Evolutionary conservation across 2,113 vertebrate species (phyloP), one percentile per base, ranked within the genome.

Genomic region (Haemorhous mexicanus): DNA sequence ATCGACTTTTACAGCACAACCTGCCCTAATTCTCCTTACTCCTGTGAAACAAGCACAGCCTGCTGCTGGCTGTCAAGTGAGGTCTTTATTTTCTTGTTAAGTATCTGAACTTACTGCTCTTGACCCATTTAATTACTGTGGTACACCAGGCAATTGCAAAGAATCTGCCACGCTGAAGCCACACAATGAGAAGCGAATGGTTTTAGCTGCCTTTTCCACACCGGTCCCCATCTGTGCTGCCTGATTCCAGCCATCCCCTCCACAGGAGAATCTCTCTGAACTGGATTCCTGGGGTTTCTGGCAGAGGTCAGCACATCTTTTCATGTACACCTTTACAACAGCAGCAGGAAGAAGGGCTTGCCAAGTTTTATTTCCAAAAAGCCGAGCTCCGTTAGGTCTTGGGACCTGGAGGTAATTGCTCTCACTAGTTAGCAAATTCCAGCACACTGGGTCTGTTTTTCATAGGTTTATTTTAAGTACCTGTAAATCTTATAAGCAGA

Each of bases 391-490:
- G 82, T 95, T 97, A 92, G 94, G 95, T 88, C 93, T 78, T 86
- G 95, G 88, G 96, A 94, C 64, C 91, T 90, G 87, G 80, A 97
- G 87, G 96, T 97, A 97, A 97, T 89, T 97, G 96, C 95, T 96
- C 93, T 95, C 89, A 88, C 95, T 96, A 91, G 96, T 97, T 96
- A 97, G 96, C 94, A 96, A 97, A 97, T 97, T 93, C 93, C 95
- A 97, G 89, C 90, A 96, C 76, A 70, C 89, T 82, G 73, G 90
- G 96, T 95, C 96, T 97, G 94, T 94, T 97, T 97, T 97, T 97
- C 96, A 94, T 97, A 82, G 95, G 88, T 97, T 97, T 96, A 97
- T 97, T 97, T 98, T 98, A 98, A 98, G 97, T 97, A 97, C 86
- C 97, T 97, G 91, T 97, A 98, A 97, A 98, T 97, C 96, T 97